Evolutionary conservation across 2,888 invertebrate species (phyloP), one percentile per base, ranked within the genome.

Genomic region (Rhingia rostrata): DNA sequence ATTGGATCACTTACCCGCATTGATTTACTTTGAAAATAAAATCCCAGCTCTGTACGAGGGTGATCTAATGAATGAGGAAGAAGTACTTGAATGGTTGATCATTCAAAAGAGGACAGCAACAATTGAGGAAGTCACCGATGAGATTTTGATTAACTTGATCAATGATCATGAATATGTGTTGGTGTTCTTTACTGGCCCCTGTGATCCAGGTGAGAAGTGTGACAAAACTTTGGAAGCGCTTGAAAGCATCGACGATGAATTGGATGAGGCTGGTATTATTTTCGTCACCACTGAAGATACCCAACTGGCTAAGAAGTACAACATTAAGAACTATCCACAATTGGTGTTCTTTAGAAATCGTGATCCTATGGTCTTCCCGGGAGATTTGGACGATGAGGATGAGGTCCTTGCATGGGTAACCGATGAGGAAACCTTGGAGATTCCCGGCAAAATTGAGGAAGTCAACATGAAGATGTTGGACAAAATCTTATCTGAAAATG

Each of bases 71-170:
- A 97, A 97, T 89, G 97, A 97, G 91, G 96, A 97, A 74, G 96
- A 97, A 92, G 97, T 97, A 4, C 92, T 97, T n/a, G 94, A 95
- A 87, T 97, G 97, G 97, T 85, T 92, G 83, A 87, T 97, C 86
- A 94, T 97, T 87, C 97, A 97, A 89, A 97, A 97, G 91, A 95
- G 95, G 89, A 95, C 95, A 0, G 97, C 97, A 6, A 98, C 97
- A 4, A 98, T 98, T 88, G 98, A 98, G 92, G 97, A 97, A 92
- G 97, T 98, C 47, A 97, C 97, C 4, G 97, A 97, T 90, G 97
- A 97, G 92, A 97, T 98, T 88, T 92, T 98, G 33, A 93, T 94
- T 81, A 95, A 96, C 88, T 93, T 98, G 33, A 96, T 98, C 87
- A 96, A 96, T 86, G 96, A 97, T 89, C 96, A 97, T 89, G 97